These are phyloP conservation scores for Montipora cactus DNA, from an alignment of 64 coral and sea anemone genomes.

Conservation along the genomic window DNA sequence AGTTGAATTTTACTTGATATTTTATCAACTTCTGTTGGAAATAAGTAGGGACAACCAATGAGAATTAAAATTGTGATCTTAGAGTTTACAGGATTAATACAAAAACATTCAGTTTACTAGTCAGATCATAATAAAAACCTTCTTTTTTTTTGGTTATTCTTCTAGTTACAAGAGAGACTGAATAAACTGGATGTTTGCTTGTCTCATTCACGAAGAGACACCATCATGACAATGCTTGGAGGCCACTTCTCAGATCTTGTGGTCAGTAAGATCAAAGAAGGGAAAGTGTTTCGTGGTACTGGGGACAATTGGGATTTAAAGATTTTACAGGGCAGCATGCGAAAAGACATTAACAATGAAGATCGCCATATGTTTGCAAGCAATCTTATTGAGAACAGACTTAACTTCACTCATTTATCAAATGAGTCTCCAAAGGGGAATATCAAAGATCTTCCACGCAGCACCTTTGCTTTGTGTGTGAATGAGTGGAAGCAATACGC, in stretches of 20 bases:
- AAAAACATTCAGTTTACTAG: background rate
- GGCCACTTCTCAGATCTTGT: slow-evolving; percentile 13
- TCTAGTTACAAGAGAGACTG: background rate
- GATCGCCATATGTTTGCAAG: too few species aligned
- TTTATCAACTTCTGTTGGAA: too few species aligned
- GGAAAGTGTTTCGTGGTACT: too few species aligned
- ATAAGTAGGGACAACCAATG: too few species aligned
- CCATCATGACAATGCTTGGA: slow-evolving; percentile 5
- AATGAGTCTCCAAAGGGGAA: too few species aligned
- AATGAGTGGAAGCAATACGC: too few species aligned
- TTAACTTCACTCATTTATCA: too few species aligned
- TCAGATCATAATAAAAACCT: background rate
- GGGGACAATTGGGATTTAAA: too few species aligned
- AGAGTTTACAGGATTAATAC: background rate
- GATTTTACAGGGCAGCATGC: too few species aligned
- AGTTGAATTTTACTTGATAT: too few species aligned
- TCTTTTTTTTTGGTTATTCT: background rate
- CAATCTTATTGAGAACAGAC: too few species aligned
- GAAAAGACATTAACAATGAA: too few species aligned
- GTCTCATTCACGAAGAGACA: slow-evolving; percentile 2
- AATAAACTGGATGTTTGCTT: background rate
- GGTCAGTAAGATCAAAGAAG: background rate
- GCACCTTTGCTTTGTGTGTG: background rate
- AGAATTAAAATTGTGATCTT: background rate
- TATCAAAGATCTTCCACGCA: slow-evolving; percentile 9